These are phyloP conservation scores for Squalus acanthias DNA, from an alignment of 2,797 vertebrate species.

Conservation along the genomic window DNA sequence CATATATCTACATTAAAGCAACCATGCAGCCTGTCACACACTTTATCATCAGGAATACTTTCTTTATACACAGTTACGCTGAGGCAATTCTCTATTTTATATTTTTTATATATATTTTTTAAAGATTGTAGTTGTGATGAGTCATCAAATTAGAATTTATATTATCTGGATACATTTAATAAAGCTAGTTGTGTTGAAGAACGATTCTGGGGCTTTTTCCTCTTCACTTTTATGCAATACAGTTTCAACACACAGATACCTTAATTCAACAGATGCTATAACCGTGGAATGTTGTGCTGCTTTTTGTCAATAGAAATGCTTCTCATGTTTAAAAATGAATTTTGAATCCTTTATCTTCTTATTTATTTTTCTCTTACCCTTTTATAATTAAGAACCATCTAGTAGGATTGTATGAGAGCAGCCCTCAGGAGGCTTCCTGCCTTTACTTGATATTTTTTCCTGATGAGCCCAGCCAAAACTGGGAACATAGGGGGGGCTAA, in stretches of 20 bases:
- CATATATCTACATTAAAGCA: neutral
- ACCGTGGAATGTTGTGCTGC: neutral
- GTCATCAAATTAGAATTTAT: neutral
- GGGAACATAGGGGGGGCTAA: neutral
- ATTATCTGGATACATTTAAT: neutral
- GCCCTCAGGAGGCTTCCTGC: neutral
- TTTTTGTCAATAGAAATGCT: neutral
- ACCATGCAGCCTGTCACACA: neutral
- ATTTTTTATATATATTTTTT: neutral
- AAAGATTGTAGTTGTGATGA: neutral
- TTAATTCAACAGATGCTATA: neutral
- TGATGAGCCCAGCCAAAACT: neutral
- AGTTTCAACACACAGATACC: neutral
- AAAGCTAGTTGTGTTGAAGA: neutral
- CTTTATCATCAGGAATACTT: neutral
- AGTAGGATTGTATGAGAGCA: neutral
- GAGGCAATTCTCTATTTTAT: neutral
- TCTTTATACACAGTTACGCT: neutral
- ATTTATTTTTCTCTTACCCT: neutral
- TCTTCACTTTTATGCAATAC: neutral
- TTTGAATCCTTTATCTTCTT: neutral
- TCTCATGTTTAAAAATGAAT: neutral
- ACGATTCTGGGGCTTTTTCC: neutral
- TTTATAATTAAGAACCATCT: neutral
- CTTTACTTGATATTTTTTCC: neutral